A percentile compares a stretch with the other conserved stretches of the same genome.
These are phyloP conservation scores for Datnioides undecimradiatus DNA, from an alignment of 2,113 vertebrate species.

Conservation along the genomic window DNA sequence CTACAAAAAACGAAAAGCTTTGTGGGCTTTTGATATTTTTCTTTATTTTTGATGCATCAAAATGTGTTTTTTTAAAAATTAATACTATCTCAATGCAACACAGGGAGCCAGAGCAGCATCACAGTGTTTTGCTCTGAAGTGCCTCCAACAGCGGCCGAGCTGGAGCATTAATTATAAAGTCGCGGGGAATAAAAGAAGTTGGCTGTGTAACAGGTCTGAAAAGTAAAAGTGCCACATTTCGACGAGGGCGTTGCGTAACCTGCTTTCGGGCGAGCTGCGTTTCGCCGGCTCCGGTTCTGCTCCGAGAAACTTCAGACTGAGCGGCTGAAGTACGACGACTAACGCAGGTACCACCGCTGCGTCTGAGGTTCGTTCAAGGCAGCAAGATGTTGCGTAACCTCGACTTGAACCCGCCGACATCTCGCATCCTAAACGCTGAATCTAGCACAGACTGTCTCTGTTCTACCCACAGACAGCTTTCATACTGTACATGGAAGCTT, in stretches of 20 bases:
- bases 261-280: neutral
- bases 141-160: neutral
- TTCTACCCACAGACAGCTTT: slow-evolving; percentile 34
- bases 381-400: slow-evolving; percentile 25
- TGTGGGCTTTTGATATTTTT: slow-evolving; percentile 2
- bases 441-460: slow-evolving; percentile 12
- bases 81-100: slow-evolving; percentile 1
- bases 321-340: neutral
- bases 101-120: neutral
- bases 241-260: neutral
- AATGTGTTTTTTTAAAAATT: neutral
- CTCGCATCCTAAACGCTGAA: slow-evolving; percentile 14
- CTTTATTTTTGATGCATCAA: neutral
- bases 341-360: neutral
- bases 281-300: neutral
- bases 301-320: slow-evolving; percentile 13
- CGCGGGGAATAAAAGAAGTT: neutral
- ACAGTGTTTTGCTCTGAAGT: slow-evolving; percentile 17
- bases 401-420: slow-evolving; percentile 21
- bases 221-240: slow-evolving; percentile 14
- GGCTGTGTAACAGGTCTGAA: neutral
- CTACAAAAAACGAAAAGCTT: slow-evolving; percentile 7
- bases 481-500: neutral
- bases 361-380: slow-evolving; percentile 25
- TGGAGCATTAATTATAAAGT: slow-evolving; percentile 21